These are phyloP conservation scores for Scaptomyza caliginosa DNA, from an alignment of 2,888 invertebrate genomes.

Conservation along the genomic window DNA sequence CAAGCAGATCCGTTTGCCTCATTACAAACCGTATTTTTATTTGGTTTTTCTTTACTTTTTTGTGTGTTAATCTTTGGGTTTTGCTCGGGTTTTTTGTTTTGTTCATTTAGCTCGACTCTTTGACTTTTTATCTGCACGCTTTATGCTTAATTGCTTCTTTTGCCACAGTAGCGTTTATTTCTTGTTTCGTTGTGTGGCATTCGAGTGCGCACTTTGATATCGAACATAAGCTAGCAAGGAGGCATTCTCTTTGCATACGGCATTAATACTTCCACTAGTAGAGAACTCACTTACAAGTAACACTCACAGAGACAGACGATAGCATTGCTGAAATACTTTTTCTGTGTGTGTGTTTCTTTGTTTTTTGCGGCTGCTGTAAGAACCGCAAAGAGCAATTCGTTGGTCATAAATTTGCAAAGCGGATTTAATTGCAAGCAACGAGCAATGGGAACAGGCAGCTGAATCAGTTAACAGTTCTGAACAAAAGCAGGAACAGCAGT, in stretches of 20 bases:
- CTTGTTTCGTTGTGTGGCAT: conserved; percentile 18
- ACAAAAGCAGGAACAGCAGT: not conserved
- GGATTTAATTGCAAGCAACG: conserved; percentile 77
- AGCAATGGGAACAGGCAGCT: conserved; percentile 21
- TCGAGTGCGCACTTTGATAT: conserved; percentile 44
- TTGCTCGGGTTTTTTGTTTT: conserved; percentile 16
- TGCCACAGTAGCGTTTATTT: conserved; percentile 35
- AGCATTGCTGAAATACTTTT: conserved; percentile 44
- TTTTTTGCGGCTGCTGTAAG: conserved; percentile 28
- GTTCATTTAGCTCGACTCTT: conserved; percentile 39
- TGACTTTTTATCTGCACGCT: conserved; percentile 64
- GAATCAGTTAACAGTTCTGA: not conserved
- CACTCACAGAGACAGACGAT: conserved; percentile 14
- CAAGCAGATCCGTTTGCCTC: conserved; percentile 47
- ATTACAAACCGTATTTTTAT: conserved; percentile 33
- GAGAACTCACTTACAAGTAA: conserved; percentile 35
- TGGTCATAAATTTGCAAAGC: conserved; percentile 80
- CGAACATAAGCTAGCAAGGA: conserved; percentile 52
- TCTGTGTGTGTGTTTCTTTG: conserved; percentile 30
- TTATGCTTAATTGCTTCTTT: conserved; percentile 68
- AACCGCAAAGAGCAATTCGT: conserved; percentile 72
- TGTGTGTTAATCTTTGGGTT: conserved; percentile 42
- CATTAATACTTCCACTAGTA: not conserved
- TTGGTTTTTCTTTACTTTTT: conserved; percentile 4
- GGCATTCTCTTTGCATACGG: conserved; percentile 37